These are phyloP conservation scores for Ferrisia virgata DNA, from an alignment of 2,888 invertebrate genomes.

Conservation along the genomic window DNA sequence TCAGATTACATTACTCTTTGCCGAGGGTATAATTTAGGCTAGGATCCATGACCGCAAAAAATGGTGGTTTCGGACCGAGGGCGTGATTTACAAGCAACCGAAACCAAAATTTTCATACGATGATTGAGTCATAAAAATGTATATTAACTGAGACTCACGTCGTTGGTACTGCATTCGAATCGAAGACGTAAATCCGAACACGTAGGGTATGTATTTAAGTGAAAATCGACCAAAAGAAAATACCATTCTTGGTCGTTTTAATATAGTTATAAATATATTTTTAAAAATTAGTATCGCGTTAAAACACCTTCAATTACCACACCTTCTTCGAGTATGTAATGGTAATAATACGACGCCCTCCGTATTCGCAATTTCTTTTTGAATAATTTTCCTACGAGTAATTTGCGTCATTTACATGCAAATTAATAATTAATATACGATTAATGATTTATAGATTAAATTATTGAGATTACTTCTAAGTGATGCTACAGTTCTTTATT, in stretches of 20 bases:
- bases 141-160: background rate
- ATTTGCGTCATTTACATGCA: background rate
- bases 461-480: background rate
- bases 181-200: background rate
- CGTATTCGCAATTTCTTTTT: background rate
- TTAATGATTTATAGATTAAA: background rate
- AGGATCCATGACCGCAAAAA: background rate
- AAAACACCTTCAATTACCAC: background rate
- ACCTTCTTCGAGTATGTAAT: background rate
- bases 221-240: background rate
- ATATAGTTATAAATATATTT: background rate
- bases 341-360: background rate
- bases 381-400: background rate
- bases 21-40: background rate
- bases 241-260: background rate
- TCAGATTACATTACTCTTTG: background rate
- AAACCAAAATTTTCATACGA: background rate
- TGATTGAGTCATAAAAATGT: background rate
- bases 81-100: background rate
- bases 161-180: background rate
- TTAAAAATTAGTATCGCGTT: background rate
- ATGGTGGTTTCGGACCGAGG: background rate
- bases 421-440: background rate
- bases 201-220: background rate
- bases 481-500: background rate